A percentile compares a stretch with the other conserved stretches of the same genome.
phyloP scores from a whole-genome alignment of 2,797 vertebrate species.

The Tokudaia muenninki region DNA sequence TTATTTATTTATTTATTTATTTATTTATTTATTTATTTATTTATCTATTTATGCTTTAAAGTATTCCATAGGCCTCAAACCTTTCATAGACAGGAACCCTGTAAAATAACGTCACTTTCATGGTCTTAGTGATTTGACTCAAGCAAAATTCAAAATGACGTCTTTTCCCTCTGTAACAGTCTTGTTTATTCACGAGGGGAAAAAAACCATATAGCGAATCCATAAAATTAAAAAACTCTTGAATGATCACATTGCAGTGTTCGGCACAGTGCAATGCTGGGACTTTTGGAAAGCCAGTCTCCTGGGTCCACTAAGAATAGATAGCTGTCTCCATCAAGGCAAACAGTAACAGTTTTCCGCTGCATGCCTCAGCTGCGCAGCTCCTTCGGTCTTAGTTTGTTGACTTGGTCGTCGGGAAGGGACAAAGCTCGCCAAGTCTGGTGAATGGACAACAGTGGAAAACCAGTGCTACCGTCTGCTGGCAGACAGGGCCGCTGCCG shows the following conservation, averaged over 20 bases:
- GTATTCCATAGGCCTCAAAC: conserved; percentile 48
- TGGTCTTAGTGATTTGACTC: background rate
- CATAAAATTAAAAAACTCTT: background rate
- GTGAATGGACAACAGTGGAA: conserved; percentile 75
- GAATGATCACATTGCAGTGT: background rate
- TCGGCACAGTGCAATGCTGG: background rate
- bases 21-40: background rate
- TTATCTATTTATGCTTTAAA: background rate
- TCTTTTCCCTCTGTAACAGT: background rate
- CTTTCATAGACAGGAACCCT: background rate
- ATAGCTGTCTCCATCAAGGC: background rate
- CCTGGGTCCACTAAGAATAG: background rate
- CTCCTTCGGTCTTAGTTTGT: conserved; percentile 65
- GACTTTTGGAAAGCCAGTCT: background rate
- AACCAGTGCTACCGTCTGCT: conserved; percentile 78
- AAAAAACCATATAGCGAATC: background rate
- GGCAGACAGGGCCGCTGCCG: conserved; percentile 57
- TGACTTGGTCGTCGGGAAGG: conserved; percentile 77
- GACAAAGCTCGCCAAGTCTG: conserved; percentile 69
- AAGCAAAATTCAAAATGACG: conserved; percentile 61
- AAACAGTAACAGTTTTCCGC: conserved; percentile 36
- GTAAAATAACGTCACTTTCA: conserved; percentile 31
- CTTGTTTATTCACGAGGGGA: background rate
- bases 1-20: background rate
- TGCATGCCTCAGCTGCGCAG: background rate